Percentiles rank a stretch among this genome's conserved stretches.
Conservation (phyloP, 2,888 invertebrate genomes). For the Drosophila seclusa region DNA sequence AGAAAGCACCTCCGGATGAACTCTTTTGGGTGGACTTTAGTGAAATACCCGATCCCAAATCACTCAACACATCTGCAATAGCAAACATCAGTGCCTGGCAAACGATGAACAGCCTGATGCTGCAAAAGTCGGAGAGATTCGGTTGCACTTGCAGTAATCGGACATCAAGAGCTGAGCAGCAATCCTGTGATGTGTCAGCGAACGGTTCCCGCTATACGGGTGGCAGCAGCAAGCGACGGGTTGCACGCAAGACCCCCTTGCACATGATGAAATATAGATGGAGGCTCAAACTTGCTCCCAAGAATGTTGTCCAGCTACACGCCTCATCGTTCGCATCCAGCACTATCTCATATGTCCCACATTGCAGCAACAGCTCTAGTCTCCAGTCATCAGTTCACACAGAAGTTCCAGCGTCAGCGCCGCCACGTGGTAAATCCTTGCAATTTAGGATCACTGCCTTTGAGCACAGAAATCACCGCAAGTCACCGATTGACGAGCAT, state of each 20-base stretch:
- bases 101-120: constrained; percentile 14
- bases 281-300: constrained; percentile 38
- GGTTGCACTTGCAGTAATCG: constrained; percentile 9
- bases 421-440: neutral
- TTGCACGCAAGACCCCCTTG: neutral
- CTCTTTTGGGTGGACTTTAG: constrained; percentile 62
- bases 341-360: neutral
- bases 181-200: neutral
- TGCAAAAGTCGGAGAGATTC: neutral
- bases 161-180: neutral
- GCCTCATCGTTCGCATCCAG: constrained; percentile 1
- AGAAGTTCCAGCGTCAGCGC: neutral
- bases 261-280: constrained; percentile 22
- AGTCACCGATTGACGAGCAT: constrained; percentile 5
- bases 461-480: neutral
- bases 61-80: constrained; percentile 1
- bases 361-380: neutral
- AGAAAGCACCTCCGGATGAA: constrained; percentile 50
- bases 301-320: neutral
- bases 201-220: constrained; percentile 24
- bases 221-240: constrained; percentile 8
- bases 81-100: constrained; percentile 18
- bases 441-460: neutral
- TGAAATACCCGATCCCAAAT: neutral
- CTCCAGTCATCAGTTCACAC: neutral